Conservation (phyloP, 2,113 vertebrate genomes). For the Thunnus thynnus region DNA sequence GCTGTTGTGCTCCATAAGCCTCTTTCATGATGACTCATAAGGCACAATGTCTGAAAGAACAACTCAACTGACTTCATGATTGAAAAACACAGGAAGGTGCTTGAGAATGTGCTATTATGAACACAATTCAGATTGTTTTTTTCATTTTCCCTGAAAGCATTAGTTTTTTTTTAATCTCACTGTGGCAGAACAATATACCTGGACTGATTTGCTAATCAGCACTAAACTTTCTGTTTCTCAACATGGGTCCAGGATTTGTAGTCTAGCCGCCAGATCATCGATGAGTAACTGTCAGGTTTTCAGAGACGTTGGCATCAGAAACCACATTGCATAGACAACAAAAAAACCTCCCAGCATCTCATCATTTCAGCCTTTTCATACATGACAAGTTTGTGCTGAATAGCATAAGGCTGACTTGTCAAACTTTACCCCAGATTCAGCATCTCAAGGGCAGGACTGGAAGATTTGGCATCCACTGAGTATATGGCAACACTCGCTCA, state of each 20-base stretch:
- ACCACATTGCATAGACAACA: not conserved
- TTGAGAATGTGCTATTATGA: not conserved
- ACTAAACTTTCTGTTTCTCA: not conserved
- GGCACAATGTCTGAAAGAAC: not conserved
- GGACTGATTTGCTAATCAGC: not conserved
- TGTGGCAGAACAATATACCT: slow-evolving; percentile 3
- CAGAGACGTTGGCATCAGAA: not conserved
- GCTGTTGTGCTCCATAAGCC: not conserved
- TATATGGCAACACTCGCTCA: slow-evolving; percentile 42
- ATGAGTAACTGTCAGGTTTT: slow-evolving; percentile 10
- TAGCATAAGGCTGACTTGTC: slow-evolving; percentile 28
- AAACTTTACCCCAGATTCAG: slow-evolving; percentile 42
- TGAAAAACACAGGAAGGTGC: not conserved
- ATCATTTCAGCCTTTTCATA: slow-evolving; percentile 22
- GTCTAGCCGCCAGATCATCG: slow-evolving; percentile 13
- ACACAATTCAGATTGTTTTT: not conserved
- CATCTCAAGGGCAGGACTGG: slow-evolving; percentile 33
- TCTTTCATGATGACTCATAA: slow-evolving; percentile 29
- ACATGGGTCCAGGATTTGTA: not conserved
- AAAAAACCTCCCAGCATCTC: slow-evolving; percentile 18
- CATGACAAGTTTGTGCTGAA: slow-evolving; percentile 45
- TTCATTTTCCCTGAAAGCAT: not conserved
- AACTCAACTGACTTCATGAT: not conserved
- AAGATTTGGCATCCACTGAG: slow-evolving; percentile 58
- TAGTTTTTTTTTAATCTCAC: slow-evolving; percentile 15